phyloP scores from a whole-genome alignment of 2,797 vertebrate species.

The Sebastolobus alascanus region DNA sequence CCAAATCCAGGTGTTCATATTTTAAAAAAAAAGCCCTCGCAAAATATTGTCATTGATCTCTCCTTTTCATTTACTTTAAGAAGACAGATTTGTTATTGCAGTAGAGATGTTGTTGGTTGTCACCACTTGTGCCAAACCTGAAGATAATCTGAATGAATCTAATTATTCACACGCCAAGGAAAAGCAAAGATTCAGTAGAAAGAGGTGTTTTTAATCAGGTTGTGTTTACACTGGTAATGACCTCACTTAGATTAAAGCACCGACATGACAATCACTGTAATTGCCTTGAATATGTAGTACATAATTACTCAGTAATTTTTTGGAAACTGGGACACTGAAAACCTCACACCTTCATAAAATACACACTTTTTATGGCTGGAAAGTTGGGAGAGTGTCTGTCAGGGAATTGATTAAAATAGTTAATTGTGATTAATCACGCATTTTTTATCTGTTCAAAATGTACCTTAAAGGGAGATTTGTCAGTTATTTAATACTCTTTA shows the following conservation, averaged over 20 bases:
- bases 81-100: not conserved
- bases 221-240: conserved; percentile 55
- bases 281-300: conserved; percentile 45
- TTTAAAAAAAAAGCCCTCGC: not conserved
- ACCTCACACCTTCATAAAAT: conserved; percentile 10
- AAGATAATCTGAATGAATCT: conserved; percentile 28
- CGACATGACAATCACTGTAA: conserved; percentile 52
- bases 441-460: too few species aligned
- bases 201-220: conserved; percentile 57
- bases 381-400: not conserved
- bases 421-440: too few species aligned
- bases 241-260: conserved; percentile 54
- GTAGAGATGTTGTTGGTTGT: conserved; percentile 4
- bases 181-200: conserved; percentile 34
- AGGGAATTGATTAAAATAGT: too few species aligned
- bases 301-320: conserved; percentile 9
- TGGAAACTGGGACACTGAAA: conserved; percentile 10
- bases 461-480: too few species aligned
- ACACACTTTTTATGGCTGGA: not conserved
- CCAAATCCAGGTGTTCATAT: conserved; percentile 2
- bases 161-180: conserved; percentile 38
- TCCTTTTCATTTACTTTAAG: conserved; percentile 21
- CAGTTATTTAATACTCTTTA: too few species aligned
- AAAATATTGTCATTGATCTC: conserved; percentile 3
- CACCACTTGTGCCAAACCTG: not conserved